Evolutionary conservation across 92 coral and sea anemone genomes (phyloP).

Genomic region (Zoanthus sociatus): DNA sequence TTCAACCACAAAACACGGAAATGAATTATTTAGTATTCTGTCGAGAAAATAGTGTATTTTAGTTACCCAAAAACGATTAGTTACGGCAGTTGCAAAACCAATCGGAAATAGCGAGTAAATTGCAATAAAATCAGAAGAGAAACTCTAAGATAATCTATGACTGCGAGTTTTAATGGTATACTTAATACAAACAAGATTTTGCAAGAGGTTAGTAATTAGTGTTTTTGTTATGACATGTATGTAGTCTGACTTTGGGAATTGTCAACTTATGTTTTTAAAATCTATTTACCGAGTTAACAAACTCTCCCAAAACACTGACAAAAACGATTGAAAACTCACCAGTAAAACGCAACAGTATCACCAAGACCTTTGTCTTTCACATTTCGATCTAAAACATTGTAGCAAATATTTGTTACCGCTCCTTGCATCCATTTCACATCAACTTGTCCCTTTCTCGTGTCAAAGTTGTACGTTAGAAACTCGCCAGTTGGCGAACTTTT

Average conservation of each 20-base stretch:
- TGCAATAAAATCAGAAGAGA: too few relatives aligned
- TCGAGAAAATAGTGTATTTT: too few relatives aligned
- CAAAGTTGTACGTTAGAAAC: conserved; percentile 85
- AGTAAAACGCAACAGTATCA: conserved; percentile 87
- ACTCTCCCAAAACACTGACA: neutral
- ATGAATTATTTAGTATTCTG: neutral
- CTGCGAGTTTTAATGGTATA: too few relatives aligned
- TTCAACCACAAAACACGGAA: neutral
- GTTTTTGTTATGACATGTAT: neutral
- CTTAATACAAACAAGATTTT: neutral
- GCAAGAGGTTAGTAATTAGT: neutral
- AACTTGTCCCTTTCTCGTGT: conserved; percentile 76
- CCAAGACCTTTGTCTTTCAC: conserved; percentile 82
- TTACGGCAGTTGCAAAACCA: too few relatives aligned
- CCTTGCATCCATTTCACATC: conserved; percentile 97
- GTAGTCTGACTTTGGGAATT: too few relatives aligned
- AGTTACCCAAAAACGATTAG: too few relatives aligned
- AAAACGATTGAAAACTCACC: conserved; percentile 63
- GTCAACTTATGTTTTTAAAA: too few relatives aligned
- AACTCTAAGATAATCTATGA: too few relatives aligned
- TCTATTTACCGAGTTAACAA: neutral
- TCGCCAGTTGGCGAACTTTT: conserved; percentile 82
- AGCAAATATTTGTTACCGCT: conserved; percentile 93
- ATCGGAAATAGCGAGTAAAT: too few relatives aligned
- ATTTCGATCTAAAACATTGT: conserved; percentile 95